Evolutionary conservation across 2,113 vertebrate species (phyloP).

Genomic region (Limnothrissa miodon): DNA sequence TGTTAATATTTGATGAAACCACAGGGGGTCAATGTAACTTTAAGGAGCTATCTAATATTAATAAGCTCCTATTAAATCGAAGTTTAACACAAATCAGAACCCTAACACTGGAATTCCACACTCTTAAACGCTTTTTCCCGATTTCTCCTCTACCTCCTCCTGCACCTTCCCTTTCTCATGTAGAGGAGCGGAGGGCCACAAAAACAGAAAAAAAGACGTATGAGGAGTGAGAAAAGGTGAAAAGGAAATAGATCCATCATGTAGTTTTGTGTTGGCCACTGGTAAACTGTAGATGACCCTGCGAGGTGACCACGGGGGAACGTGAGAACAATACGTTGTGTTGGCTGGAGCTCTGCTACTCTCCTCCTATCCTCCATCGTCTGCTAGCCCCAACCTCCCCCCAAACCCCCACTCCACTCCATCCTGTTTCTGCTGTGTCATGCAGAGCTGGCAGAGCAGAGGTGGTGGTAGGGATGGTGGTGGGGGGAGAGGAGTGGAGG

Average conservation of each 20-base stretch:
- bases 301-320: conserved; percentile 54
- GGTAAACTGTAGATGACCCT: conserved; percentile 69
- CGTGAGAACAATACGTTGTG: conserved; percentile 61
- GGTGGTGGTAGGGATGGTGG: conserved; percentile 63
- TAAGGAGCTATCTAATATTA: conserved; percentile 42
- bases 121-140: not conserved
- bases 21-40: conserved; percentile 32
- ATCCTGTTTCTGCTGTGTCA: conserved; percentile 34
- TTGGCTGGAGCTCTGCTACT: not conserved
- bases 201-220: conserved; percentile 40
- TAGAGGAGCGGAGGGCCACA: not conserved
- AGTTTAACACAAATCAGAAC: conserved; percentile 52
- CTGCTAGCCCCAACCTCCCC: conserved; percentile 50
- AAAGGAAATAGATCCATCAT: conserved; percentile 35
- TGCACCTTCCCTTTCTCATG: not conserved
- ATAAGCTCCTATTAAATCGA: conserved; percentile 46
- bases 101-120: conserved; percentile 47
- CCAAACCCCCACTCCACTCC: not conserved
- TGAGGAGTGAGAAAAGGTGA: conserved; percentile 27
- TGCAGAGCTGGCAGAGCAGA: conserved; percentile 20
- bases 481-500: conserved; percentile 34
- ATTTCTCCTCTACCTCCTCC: not conserved
- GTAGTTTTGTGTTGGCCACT: not conserved
- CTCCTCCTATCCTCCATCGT: conserved; percentile 35
- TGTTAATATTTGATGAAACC: conserved; percentile 48